Conservation (phyloP, 2,113 vertebrate species). For the Cinclus cinclus region DNA sequence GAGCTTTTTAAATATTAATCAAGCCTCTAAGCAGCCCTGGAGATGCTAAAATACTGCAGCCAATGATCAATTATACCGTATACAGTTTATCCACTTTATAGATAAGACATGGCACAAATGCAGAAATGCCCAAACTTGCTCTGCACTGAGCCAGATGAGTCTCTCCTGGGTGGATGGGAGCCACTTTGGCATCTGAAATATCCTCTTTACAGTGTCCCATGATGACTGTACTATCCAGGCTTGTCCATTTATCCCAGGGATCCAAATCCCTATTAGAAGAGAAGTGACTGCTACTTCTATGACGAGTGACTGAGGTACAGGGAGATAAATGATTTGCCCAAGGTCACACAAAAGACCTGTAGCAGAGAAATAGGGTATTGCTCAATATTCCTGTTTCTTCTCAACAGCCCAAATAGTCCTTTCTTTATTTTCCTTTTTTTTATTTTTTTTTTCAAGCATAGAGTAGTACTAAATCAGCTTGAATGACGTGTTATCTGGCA, state of each 20-base stretch:
- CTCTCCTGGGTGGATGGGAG: neutral
- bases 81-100: slow-evolving; percentile 12
- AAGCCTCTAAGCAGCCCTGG: slow-evolving; percentile 34
- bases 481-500: neutral
- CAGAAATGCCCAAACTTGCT: neutral
- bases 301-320: slow-evolving; percentile 1
- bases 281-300: slow-evolving; percentile 4
- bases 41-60: slow-evolving; percentile 50
- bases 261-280: neutral
- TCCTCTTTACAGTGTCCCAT: neutral
- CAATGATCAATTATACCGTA: slow-evolving; percentile 58
- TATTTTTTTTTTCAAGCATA: neutral
- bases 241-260: slow-evolving; percentile 33
- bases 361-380: neutral
- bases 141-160: neutral
- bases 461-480: neutral
- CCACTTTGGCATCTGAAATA: slow-evolving; percentile 28
- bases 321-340: slow-evolving; percentile 40
- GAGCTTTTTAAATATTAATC: slow-evolving; percentile 63
- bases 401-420: neutral
- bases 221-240: neutral
- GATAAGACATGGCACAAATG: neutral
- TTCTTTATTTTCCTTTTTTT: neutral
- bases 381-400: neutral
- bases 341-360: slow-evolving; percentile 4